A percentile compares a stretch with the other conserved stretches of the same genome.
Evolutionary conservation across 2,888 invertebrate species (phyloP).

Genomic region (Malachius bipustulatus): DNA sequence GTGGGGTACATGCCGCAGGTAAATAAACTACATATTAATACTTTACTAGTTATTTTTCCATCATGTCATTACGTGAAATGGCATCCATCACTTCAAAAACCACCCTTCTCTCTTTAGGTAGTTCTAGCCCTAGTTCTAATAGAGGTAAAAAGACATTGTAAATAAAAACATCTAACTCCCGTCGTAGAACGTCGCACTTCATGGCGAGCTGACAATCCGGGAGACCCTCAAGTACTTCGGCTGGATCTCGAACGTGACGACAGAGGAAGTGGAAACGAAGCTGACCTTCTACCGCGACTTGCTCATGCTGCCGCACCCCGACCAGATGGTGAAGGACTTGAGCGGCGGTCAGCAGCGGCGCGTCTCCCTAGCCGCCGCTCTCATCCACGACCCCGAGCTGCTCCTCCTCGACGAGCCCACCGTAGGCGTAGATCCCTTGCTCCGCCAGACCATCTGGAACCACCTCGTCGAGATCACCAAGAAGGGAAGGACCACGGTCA

Average conservation of each 20-base stretch:
- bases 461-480: slow-evolving; percentile 83
- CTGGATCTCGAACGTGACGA: slow-evolving; percentile 32
- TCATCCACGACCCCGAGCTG: slow-evolving; percentile 86
- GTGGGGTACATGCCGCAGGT: slow-evolving; percentile 51
- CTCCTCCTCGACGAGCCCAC: slow-evolving; percentile 88
- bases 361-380: slow-evolving; percentile 83
- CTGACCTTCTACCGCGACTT: slow-evolving; percentile 30
- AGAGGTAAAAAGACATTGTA: too few species aligned
- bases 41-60: too few species aligned
- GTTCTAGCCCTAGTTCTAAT: too few species aligned
- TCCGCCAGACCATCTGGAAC: slow-evolving; percentile 89
- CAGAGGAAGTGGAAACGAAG: slow-evolving; percentile 28
- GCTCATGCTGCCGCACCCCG: slow-evolving; percentile 31
- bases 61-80: too few species aligned
- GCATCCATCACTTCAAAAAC: too few species aligned
- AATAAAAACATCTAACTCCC: too few species aligned
- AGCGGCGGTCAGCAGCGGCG: slow-evolving; percentile 87
- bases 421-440: slow-evolving; percentile 82
- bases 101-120: too few species aligned
- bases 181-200: slow-evolving; percentile 30
- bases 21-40: too few species aligned
- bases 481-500: slow-evolving; percentile 83
- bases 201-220: slow-evolving; percentile 34
- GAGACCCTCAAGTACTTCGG: slow-evolving; percentile 35
- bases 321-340: slow-evolving; percentile 50